Conservation (phyloP, 2,113 vertebrate species). For the Thamnophis sirtalis region DNA sequence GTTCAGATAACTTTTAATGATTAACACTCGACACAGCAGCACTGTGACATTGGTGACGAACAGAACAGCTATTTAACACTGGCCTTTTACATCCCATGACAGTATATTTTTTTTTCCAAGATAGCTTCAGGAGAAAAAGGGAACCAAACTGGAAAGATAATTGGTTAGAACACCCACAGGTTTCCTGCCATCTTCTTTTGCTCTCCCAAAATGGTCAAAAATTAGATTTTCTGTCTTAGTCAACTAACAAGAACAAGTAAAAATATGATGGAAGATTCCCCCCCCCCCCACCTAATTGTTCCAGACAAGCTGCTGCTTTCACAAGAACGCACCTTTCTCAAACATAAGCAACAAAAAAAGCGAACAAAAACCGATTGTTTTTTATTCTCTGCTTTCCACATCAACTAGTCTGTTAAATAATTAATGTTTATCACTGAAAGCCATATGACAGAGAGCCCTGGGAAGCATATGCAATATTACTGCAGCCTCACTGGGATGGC, state of each 20-base stretch:
- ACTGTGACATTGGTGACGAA: neutral
- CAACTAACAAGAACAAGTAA: neutral
- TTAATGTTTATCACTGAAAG: neutral
- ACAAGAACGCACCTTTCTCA: neutral
- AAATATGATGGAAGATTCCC: neutral
- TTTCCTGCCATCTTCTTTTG: neutral
- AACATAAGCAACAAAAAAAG: neutral
- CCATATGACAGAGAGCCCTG: neutral
- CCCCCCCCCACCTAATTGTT: neutral
- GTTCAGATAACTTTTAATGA: neutral
- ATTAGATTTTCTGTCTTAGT: neutral
- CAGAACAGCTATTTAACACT: neutral
- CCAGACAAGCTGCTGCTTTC: neutral
- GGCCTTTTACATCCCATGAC: neutral
- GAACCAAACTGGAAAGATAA: neutral
- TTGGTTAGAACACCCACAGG: neutral
- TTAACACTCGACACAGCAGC: neutral
- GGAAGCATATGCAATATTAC: neutral
- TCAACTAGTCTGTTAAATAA: neutral
- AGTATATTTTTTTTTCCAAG: neutral
- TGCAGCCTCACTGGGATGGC: neutral
- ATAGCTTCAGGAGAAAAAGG: neutral
- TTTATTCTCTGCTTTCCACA: neutral
- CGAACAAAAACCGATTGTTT: no score
- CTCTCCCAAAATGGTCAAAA: neutral